Conservation (phyloP, 1,140 invertebrate genomes). For the Probaryconus sp. region DNA sequence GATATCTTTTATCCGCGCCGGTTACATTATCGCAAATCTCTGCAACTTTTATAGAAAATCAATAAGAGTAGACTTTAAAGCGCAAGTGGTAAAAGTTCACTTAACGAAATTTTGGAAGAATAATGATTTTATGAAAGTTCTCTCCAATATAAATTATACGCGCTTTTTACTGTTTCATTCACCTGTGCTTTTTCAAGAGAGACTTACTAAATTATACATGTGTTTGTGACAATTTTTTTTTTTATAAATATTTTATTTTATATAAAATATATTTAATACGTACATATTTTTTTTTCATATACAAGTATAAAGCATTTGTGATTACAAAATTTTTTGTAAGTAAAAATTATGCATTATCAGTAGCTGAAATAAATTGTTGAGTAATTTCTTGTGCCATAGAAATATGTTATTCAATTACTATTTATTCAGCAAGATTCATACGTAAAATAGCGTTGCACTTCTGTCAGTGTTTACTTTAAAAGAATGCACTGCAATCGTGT, state of each 20-base stretch:
- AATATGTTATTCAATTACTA: too few species aligned
- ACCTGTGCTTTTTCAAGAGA: neutral
- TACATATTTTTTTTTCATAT: too few species aligned
- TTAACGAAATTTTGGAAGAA: conserved; percentile 54
- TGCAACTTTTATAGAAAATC: conserved; percentile 61
- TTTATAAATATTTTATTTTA: conserved; percentile 8
- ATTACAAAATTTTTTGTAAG: too few species aligned
- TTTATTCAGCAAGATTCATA: too few species aligned
- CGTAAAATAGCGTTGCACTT: too few species aligned
- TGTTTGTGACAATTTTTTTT: neutral
- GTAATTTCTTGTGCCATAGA: too few species aligned
- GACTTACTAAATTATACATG: neutral
- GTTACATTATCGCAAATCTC: conserved; percentile 61
- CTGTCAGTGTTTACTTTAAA: neutral
- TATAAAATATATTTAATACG: too few species aligned
- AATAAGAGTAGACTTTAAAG: conserved; percentile 55
- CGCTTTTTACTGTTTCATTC: conserved; percentile 28
- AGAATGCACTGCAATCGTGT: neutral
- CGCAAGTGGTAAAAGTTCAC: conserved; percentile 55
- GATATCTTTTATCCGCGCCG: conserved; percentile 60
- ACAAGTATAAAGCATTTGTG: too few species aligned
- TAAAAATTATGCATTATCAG: too few species aligned
- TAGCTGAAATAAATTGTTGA: too few species aligned
- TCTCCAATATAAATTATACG: conserved; percentile 33
- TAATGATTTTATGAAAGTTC: conserved; percentile 52